A percentile compares a stretch with the other conserved stretches of the same genome.
phyloP scores from a whole-genome alignment of 2,888 invertebrate species.

The Tenthredo amoena region DNA sequence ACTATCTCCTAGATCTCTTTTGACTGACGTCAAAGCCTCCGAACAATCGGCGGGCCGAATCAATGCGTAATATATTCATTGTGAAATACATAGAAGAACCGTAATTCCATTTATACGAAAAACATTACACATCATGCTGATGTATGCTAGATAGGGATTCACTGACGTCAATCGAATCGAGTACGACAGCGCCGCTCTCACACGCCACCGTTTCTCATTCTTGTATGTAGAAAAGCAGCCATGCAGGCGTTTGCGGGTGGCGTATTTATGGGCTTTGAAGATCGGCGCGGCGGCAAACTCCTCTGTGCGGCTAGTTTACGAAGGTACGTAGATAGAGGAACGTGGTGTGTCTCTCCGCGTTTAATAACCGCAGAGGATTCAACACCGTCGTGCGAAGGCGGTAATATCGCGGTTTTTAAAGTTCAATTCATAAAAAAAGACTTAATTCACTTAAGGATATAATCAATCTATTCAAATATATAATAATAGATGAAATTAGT shows the following conservation, averaged over 20 bases:
- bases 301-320: not conserved
- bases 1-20: not conserved
- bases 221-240: not conserved
- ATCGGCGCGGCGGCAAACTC: constrained; percentile 32
- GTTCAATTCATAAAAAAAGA: not conserved
- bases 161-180: constrained; percentile 21
- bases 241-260: constrained; percentile 3
- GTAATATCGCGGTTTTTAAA: not conserved
- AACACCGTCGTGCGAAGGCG: not conserved
- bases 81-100: not conserved
- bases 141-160: not conserved
- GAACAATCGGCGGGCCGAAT: not conserved
- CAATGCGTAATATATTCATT: not conserved
- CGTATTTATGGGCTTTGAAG: constrained; percentile 1
- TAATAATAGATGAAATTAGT: not conserved
- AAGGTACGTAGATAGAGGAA: constrained; percentile 18
- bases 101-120: not conserved
- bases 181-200: not conserved
- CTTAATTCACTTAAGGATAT: not conserved
- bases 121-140: not conserved
- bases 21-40: not conserved
- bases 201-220: not conserved
- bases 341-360: not conserved
- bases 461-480: not conserved
- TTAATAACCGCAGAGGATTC: not conserved